Evolutionary conservation across 2,888 invertebrate species (phyloP).

Genomic region (Monoplex corrugatus): DNA sequence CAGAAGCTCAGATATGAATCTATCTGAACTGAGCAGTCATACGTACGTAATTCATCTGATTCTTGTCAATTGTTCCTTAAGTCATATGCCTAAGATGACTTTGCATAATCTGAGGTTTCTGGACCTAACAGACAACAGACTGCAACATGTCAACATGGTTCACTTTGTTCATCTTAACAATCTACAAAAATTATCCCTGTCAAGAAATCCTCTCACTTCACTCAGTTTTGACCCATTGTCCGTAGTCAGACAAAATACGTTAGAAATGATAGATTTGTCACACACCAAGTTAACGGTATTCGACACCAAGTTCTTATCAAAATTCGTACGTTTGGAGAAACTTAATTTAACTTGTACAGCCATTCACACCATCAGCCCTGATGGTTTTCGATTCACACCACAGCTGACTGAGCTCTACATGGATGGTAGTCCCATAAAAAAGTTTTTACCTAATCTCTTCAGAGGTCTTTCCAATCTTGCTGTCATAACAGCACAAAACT

Average conservation of each 20-base stretch:
- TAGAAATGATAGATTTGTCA: not conserved
- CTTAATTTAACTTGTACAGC: not conserved
- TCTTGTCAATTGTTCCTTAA: not conserved
- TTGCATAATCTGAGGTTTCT: not conserved
- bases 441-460: not conserved
- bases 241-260: not conserved
- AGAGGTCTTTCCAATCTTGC: not conserved
- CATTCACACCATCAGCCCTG: not conserved
- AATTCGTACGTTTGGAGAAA: not conserved
- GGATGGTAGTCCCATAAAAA: not conserved
- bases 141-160: not conserved
- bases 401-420: not conserved
- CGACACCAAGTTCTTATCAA: not conserved
- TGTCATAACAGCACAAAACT: not conserved
- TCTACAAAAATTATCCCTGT: not conserved
- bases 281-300: not conserved
- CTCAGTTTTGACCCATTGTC: not conserved
- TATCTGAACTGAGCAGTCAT: not conserved
- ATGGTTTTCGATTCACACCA: not conserved
- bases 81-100: not conserved
- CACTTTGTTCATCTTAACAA: not conserved
- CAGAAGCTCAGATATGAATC: constrained; percentile 12
- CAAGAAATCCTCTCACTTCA: not conserved
- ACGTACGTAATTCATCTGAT: not conserved
- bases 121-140: not conserved